These are phyloP conservation scores for Solen grandis DNA, from an alignment of 1,140 invertebrate species.

Conservation along the genomic window DNA sequence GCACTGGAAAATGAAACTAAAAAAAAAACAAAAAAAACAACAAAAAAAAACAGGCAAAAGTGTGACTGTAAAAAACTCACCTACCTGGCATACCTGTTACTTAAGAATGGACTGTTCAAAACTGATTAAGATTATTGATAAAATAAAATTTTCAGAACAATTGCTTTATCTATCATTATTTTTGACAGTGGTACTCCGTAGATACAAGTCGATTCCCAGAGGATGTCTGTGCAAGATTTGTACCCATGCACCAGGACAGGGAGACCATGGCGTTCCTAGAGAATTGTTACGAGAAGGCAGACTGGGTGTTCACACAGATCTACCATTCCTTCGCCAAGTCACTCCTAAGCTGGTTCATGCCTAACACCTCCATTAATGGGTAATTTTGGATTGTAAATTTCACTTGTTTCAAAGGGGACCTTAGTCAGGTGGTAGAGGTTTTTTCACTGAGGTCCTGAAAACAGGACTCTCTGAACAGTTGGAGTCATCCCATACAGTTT, in stretches of 20 bases:
- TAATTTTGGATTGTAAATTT: too few species aligned
- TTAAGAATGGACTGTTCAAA: not conserved
- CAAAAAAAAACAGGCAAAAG: not conserved
- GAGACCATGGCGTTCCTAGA: conserved; percentile 88
- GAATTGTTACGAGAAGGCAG: conserved; percentile 87
- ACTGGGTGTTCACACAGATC: conserved; percentile 88
- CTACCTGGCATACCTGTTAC: not conserved
- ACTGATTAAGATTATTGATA: not conserved
- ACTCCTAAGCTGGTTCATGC: conserved; percentile 89
- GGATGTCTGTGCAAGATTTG: conserved; percentile 81
- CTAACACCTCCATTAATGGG: conserved; percentile 92
- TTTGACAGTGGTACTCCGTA: conserved; percentile 74
- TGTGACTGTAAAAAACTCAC: not conserved
- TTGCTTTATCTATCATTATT: conserved; percentile 15
- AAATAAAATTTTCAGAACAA: too few species aligned
- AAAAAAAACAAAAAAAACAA: not conserved
- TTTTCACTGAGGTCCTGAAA: too few species aligned
- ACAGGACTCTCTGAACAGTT: too few species aligned
- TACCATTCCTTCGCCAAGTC: conserved; percentile 87
- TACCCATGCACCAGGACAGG: conserved; percentile 85
- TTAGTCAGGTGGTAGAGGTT: too few species aligned
- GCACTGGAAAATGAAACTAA: not conserved
- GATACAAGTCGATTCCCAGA: conserved; percentile 61
- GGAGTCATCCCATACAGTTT: too few species aligned
- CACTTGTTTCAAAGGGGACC: too few species aligned